phyloP scores from a whole-genome alignment of 2,797 vertebrate species.

The Pipistrellus pygmaeus region DNA sequence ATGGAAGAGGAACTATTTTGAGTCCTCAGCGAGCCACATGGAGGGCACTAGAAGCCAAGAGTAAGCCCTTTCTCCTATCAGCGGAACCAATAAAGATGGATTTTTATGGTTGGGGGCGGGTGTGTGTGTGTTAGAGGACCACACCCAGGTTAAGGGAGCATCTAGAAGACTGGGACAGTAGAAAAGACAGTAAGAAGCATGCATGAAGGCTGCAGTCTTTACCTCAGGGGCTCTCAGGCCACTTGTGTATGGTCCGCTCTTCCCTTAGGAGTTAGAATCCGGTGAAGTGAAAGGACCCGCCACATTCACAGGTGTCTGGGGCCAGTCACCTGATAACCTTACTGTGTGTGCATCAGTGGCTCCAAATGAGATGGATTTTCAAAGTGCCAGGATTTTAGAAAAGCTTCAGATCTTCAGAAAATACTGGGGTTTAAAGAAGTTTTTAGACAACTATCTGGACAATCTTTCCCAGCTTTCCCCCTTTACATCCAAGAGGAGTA shows the following conservation, averaged over 20 bases:
- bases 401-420: conserved; percentile 7
- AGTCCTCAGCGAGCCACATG: conserved; percentile 23
- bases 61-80: neutral
- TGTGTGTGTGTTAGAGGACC: no score
- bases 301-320: neutral
- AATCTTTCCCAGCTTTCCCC: neutral
- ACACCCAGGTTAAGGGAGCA: neutral
- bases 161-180: neutral
- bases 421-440: conserved; percentile 18
- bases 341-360: neutral
- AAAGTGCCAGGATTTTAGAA: conserved; percentile 54
- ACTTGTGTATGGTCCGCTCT: accelerated
- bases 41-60: conserved; percentile 12
- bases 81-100: conserved; percentile 26
- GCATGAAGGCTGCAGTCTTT: neutral
- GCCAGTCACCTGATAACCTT: neutral
- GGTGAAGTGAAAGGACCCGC: neutral
- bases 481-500: neutral
- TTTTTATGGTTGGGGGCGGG: neutral
- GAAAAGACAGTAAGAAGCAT: neutral
- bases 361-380: conserved; percentile 55
- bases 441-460: neutral
- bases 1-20: conserved; percentile 42
- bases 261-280: neutral
- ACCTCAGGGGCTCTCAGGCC: no score